phyloP scores from a whole-genome alignment of 2,888 invertebrate species.

The Plebejus anna region DNA sequence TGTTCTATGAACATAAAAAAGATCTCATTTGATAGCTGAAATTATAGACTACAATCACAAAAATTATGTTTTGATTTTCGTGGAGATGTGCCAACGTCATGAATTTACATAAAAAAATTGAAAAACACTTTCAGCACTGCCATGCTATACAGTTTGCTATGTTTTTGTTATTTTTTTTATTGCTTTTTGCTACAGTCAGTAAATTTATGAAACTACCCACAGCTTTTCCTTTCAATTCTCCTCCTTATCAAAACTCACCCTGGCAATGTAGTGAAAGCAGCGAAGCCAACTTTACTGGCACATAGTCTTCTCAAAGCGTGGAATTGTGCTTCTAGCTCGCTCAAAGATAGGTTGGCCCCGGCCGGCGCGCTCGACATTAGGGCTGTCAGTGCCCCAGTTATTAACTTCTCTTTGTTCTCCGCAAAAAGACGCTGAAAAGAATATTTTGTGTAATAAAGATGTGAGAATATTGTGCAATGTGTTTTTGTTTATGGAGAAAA shows the following conservation, averaged over 20 bases:
- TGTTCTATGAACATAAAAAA: no score
- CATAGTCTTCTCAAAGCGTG: constrained; percentile 95
- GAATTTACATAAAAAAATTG: no score
- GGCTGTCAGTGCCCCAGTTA: constrained; percentile 92
- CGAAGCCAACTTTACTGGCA: constrained; percentile 98
- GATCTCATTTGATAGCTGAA: no score
- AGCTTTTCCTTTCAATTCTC: neutral
- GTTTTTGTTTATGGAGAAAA: neutral
- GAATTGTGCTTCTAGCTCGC: constrained; percentile 95
- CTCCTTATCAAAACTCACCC: constrained; percentile 78
- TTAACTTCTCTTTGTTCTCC: constrained; percentile 98
- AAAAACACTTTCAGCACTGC: neutral
- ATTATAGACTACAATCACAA: no score
- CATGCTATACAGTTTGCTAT: no score
- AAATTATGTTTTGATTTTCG: no score
- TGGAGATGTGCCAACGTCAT: no score
- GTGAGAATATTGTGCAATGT: neutral
- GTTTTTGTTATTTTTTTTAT: no score
- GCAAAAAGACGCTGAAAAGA: constrained; percentile 92
- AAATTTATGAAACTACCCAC: neutral
- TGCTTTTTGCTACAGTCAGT: no score
- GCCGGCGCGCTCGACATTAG: constrained; percentile 72
- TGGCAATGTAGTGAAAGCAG: constrained; percentile 93
- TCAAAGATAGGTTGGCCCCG: constrained; percentile 76
- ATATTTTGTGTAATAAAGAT: neutral